Evolutionary conservation across 1,140 invertebrate species (phyloP).

Genomic region (Macrocentrus cingulum): DNA sequence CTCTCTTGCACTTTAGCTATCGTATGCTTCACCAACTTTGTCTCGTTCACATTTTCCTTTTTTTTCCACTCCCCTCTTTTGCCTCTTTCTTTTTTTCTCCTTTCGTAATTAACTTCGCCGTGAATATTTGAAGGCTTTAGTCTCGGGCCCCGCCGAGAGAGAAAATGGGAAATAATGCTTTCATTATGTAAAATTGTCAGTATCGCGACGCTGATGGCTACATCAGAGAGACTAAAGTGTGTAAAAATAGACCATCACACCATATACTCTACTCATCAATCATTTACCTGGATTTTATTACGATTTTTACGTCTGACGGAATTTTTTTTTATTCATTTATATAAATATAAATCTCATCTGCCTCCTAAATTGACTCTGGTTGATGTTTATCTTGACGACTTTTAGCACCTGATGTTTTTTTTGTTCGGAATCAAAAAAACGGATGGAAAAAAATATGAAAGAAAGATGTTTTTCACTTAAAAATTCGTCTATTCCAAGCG

Average conservation of each 20-base stretch:
- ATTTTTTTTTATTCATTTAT: too few relatives aligned
- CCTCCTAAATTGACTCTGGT: too few relatives aligned
- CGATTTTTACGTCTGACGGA: too few relatives aligned
- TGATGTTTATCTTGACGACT: too few relatives aligned
- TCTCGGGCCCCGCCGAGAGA: background rate
- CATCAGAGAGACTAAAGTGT: background rate
- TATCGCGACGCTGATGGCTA: background rate
- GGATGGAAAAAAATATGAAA: background rate
- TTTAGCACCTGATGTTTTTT: too few relatives aligned
- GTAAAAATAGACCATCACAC: background rate
- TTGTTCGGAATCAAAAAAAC: too few relatives aligned
- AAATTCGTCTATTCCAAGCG: slow-evolving; percentile 6
- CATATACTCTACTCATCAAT: slow-evolving; percentile 1
- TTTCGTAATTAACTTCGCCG: slow-evolving; percentile 5
- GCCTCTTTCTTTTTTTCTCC: background rate
- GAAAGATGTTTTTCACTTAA: slow-evolving; percentile 4
- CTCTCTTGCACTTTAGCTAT: too few relatives aligned
- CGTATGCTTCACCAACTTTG: background rate
- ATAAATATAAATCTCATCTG: too few relatives aligned
- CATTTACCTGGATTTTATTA: background rate
- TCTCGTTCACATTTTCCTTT: background rate
- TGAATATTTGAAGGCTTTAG: slow-evolving; percentile 1
- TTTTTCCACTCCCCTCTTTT: background rate
- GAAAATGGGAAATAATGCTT: slow-evolving; percentile 1
- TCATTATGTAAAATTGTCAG: slow-evolving; percentile 3